phyloP scores from a whole-genome alignment of 30 jellyfish, hydroid and myxozoan genomes.

The Aurelia coerulea region DNA sequence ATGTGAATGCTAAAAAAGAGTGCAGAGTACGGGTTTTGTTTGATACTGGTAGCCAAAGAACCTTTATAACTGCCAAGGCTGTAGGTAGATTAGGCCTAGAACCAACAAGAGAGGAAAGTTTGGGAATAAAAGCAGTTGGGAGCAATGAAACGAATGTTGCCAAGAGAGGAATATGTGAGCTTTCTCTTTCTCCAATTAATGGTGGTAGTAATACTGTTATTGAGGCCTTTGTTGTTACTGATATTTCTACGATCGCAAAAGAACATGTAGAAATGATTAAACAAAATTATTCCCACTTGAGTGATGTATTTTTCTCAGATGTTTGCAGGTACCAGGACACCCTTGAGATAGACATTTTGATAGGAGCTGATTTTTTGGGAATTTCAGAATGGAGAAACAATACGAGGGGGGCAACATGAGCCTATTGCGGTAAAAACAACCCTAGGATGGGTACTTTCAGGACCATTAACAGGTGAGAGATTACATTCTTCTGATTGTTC shows the following conservation, averaged over 20 bases:
- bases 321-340: slow-evolving; percentile 31
- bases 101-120: slow-evolving; percentile 63
- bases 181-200: slow-evolving; percentile 21
- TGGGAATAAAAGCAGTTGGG: slow-evolving; percentile 60
- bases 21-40: slow-evolving; percentile 20
- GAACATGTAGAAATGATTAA: slow-evolving; percentile 37
- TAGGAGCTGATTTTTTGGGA: slow-evolving; percentile 32
- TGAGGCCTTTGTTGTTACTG: slow-evolving; percentile 62
- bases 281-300: slow-evolving; percentile 6
- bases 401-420: slow-evolving; percentile 72
- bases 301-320: slow-evolving; percentile 31
- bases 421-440: slow-evolving; percentile 54
- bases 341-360: slow-evolving; percentile 29
- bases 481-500: background rate
- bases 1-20: slow-evolving; percentile 31
- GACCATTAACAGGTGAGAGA: slow-evolving; percentile 46
- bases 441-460: slow-evolving; percentile 40
- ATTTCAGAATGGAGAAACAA: slow-evolving; percentile 21
- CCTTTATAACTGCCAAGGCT: slow-evolving; percentile 36
- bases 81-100: slow-evolving; percentile 26
- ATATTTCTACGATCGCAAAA: slow-evolving; percentile 40
- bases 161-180: slow-evolving; percentile 38
- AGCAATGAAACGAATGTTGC: slow-evolving; percentile 48
- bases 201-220: slow-evolving; percentile 5
- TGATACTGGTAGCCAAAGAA: slow-evolving; percentile 70